phyloP scores from a whole-genome alignment of 2,888 invertebrate genomes.

The Hydrotaea cyrtoneurina region DNA sequence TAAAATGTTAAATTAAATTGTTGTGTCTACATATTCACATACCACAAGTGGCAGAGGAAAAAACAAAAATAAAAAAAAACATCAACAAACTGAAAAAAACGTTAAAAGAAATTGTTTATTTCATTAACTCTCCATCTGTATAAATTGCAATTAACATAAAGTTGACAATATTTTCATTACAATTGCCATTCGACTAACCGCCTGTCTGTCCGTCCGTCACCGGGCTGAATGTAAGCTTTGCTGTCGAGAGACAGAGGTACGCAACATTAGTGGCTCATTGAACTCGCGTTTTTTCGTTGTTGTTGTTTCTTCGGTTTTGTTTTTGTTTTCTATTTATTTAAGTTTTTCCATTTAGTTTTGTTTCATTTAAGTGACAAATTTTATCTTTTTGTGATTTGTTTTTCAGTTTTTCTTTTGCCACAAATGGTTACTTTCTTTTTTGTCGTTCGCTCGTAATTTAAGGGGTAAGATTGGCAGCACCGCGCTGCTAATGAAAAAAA shows the following conservation, averaged over 20 bases:
- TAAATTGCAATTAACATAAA: conserved; percentile 64
- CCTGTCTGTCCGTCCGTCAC: conserved; percentile 40
- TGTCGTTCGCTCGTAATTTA: conserved; percentile 33
- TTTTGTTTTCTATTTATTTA: conserved; percentile 26
- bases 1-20: conserved; percentile 63
- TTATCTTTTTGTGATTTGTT: conserved; percentile 59
- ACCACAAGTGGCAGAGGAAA: conserved; percentile 6
- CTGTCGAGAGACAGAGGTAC: conserved; percentile 23
- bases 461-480: conserved; percentile 56
- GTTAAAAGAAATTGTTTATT: conserved; percentile 45
- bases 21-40: conserved; percentile 37
- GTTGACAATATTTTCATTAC: conserved; percentile 67
- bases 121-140: conserved; percentile 47
- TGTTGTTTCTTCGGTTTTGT: not conserved
- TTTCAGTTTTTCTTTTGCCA: conserved; percentile 20
- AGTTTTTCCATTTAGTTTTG: conserved; percentile 47
- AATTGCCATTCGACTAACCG: conserved; percentile 45
- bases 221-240: not conserved
- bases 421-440: conserved; percentile 57
- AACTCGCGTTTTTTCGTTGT: conserved; percentile 47
- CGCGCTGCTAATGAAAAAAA: conserved; percentile 6
- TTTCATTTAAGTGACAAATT: conserved; percentile 64
- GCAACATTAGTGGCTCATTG: conserved; percentile 65
- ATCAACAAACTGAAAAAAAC: not conserved
- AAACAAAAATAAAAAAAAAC: too few relatives aligned